Percentiles rank a stretch among this genome's conserved stretches.
Evolutionary conservation across 2,888 invertebrate species (phyloP).

Genomic region (Sipunculus nudus): DNA sequence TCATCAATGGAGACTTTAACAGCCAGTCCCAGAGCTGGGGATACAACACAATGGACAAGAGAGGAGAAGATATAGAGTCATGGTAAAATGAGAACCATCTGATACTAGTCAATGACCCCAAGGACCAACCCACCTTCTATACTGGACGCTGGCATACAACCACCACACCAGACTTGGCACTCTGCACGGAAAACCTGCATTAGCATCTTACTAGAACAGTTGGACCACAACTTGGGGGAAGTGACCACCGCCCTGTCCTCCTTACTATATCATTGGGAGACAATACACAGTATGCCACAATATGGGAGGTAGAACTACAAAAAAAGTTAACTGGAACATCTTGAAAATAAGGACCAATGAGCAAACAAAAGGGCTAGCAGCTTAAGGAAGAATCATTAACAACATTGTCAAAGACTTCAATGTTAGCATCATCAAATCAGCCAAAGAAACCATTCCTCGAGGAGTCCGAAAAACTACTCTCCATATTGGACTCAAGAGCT

Average conservation of each 20-base stretch:
- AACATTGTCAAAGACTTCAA: background rate
- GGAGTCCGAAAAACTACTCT: background rate
- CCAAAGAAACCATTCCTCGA: background rate
- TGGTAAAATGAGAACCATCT: slow-evolving; percentile 31
- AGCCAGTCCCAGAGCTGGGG: slow-evolving; percentile 32
- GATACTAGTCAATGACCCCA: slow-evolving; percentile 20
- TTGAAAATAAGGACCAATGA: background rate
- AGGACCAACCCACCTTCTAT: slow-evolving; percentile 20
- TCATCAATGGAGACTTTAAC: slow-evolving; percentile 28
- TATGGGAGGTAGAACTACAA: slow-evolving; percentile 6
- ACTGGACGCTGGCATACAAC: slow-evolving; percentile 21
- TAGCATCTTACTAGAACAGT: slow-evolving; percentile 5
- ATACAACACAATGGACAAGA: slow-evolving; percentile 26
- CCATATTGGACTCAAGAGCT: slow-evolving; percentile 8
- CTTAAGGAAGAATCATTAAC: slow-evolving; percentile 2
- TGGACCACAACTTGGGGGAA: slow-evolving; percentile 10
- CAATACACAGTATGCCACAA: background rate
- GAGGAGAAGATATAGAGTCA: slow-evolving; percentile 23
- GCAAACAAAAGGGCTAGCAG: background rate
- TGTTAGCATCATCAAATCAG: background rate
- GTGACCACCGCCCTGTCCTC: too few species aligned
- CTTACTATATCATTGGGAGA: background rate
- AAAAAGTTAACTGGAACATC: slow-evolving; percentile 5
- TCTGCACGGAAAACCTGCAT: slow-evolving; percentile 8
- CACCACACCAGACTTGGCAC: slow-evolving; percentile 22